These are phyloP conservation scores for Thymelicus lineola DNA, from an alignment of 2,888 invertebrate species.

Conservation along the genomic window DNA sequence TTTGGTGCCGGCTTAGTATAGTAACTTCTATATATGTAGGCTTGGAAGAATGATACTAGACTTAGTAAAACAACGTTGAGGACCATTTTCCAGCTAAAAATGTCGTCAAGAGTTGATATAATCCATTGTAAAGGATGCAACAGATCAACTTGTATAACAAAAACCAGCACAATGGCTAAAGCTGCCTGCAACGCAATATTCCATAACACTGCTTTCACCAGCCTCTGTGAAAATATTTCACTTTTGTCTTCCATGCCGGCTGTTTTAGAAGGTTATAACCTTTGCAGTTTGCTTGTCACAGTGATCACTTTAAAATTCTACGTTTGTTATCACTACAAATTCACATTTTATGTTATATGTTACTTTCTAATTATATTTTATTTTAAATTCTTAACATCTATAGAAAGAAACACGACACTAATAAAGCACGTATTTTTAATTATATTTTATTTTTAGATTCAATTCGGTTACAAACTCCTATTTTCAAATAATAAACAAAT, in stretches of 20 bases:
- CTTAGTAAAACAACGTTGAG: conserved; percentile 87
- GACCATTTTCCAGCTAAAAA: conserved; percentile 87
- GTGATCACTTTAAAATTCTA: neutral
- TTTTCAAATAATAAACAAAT: no score
- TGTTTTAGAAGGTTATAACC: conserved; percentile 9
- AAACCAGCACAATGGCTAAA: conserved; percentile 78
- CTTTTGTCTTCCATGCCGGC: conserved; percentile 72
- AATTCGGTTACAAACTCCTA: no score
- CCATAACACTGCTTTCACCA: conserved; percentile 85
- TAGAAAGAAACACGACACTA: no score
- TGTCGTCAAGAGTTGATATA: conserved; percentile 82
- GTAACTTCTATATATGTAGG: conserved; percentile 89
- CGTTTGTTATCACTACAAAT: no score
- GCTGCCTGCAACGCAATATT: conserved; percentile 85
- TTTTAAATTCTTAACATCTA: no score
- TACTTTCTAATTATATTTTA: no score
- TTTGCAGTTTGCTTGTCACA: neutral
- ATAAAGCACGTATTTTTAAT: no score
- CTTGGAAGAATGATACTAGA: conserved; percentile 88
- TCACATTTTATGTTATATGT: no score
- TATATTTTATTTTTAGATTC: no score
- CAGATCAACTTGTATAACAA: conserved; percentile 86
- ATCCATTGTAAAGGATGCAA: conserved; percentile 88
- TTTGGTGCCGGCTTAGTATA: conserved; percentile 87
- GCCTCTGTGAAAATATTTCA: conserved; percentile 86